phyloP scores from a whole-genome alignment of 2,888 invertebrate genomes.

The Zygaena filipendulae region DNA sequence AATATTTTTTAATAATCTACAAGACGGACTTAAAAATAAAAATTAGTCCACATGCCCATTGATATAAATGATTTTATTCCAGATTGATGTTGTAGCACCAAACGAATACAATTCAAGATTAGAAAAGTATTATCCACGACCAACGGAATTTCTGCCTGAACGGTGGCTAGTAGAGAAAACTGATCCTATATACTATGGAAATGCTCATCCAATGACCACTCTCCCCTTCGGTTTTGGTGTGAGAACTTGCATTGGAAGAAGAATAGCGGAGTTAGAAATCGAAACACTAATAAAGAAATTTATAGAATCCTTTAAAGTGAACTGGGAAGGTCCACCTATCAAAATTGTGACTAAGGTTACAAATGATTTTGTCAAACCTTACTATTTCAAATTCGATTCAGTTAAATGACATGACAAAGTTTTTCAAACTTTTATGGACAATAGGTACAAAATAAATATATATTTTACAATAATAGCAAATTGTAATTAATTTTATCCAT shows the following conservation, averaged over 20 bases:
- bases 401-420: no score
- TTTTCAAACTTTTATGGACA: constrained; percentile 1
- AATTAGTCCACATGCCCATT: no score
- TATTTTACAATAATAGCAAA: background rate
- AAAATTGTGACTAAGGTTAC: constrained; percentile 31
- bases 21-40: no score
- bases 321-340: constrained; percentile 48
- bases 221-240: constrained; percentile 77
- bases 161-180: constrained; percentile 73
- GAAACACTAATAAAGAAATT: constrained; percentile 56
- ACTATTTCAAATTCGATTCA: constrained; percentile 32
- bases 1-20: no score
- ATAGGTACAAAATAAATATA: constrained; percentile 6
- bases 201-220: constrained; percentile 69
- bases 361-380: constrained; percentile 40
- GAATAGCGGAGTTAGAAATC: constrained; percentile 78
- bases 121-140: constrained; percentile 65
- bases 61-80: constrained; percentile 21
- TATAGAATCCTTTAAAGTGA: constrained; percentile 30
- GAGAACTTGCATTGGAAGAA: constrained; percentile 74
- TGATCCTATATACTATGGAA: constrained; percentile 47
- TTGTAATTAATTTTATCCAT: no score
- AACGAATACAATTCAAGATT: constrained; percentile 72
- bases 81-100: constrained; percentile 81
- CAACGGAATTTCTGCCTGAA: constrained; percentile 71